A percentile compares a stretch with the other conserved stretches of the same genome.
Conservation (phyloP, 2,888 invertebrate species). For the Chelonus formosanus region DNA sequence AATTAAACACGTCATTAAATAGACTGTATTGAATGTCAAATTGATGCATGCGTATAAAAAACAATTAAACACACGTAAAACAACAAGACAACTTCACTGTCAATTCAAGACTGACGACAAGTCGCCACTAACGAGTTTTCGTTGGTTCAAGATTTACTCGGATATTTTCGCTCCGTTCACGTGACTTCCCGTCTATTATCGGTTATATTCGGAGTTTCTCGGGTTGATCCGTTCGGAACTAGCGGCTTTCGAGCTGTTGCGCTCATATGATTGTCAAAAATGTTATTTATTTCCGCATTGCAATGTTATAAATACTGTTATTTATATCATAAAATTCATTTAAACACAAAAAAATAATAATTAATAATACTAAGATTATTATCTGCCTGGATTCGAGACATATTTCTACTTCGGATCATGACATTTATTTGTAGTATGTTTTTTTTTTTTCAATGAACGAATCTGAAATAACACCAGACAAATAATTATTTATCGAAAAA, state of each 20-base stretch:
- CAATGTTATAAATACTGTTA: constrained; percentile 15
- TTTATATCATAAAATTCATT: background rate
- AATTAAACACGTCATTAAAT: background rate
- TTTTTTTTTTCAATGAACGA: too few relatives aligned
- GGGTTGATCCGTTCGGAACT: constrained; percentile 24
- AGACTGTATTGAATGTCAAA: constrained; percentile 5
- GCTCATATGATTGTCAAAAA: constrained; percentile 30
- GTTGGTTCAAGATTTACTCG: constrained; percentile 4
- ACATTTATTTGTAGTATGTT: too few relatives aligned
- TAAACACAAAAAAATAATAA: background rate
- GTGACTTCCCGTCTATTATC: constrained; percentile 25
- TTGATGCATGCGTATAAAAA: background rate
- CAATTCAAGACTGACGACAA: constrained; percentile 17
- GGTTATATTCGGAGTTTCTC: constrained; percentile 15
- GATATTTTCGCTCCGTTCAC: constrained; percentile 24
- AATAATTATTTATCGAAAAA: too few relatives aligned
- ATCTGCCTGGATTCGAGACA: too few relatives aligned
- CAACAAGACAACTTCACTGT: background rate
- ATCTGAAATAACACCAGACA: too few relatives aligned
- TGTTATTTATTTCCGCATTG: constrained; percentile 24
- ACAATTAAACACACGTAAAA: background rate
- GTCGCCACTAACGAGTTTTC: constrained; percentile 16
- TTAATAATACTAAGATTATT: background rate
- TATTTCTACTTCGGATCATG: too few relatives aligned
- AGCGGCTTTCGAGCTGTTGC: constrained; percentile 21